A percentile compares a stretch with the other conserved stretches of the same genome.
phyloP scores from a whole-genome alignment of 2,888 invertebrate genomes.

The Craniophora ligustri region DNA sequence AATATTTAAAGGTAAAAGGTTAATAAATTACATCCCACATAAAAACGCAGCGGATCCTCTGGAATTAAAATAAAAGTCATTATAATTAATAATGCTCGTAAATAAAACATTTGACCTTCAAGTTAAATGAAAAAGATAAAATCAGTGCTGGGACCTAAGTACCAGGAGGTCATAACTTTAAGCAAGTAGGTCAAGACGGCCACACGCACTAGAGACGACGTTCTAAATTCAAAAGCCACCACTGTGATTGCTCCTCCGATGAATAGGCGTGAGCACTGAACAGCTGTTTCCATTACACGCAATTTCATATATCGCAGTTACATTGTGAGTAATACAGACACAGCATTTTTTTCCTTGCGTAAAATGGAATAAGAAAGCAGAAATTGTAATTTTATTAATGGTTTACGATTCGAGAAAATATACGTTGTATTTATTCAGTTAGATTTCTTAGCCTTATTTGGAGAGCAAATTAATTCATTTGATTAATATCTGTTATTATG shows the following conservation, averaged over 20 bases:
- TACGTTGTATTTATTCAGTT: constrained; percentile 12
- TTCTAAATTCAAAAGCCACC: constrained; percentile 51
- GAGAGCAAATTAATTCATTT: background rate
- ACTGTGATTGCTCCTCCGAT: constrained; percentile 42
- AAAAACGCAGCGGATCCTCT: no score
- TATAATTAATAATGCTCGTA: constrained; percentile 21
- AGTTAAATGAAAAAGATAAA: constrained; percentile 39
- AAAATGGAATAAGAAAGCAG: constrained; percentile 11
- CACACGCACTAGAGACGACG: constrained; percentile 54
- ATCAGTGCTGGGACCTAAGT: constrained; percentile 26
- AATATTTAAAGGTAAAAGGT: no score
- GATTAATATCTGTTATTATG: background rate
- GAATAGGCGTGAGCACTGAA: constrained; percentile 39
- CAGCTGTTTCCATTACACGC: constrained; percentile 40
- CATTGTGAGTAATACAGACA: constrained; percentile 35
- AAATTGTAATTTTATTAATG: constrained; percentile 32
- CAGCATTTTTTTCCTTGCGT: constrained; percentile 10
- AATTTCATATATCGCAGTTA: constrained; percentile 37
- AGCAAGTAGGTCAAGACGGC: constrained; percentile 59
- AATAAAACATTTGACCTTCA: constrained; percentile 26
- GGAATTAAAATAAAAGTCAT: constrained; percentile 7
- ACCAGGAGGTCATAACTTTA: constrained; percentile 46
- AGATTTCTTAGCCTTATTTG: no score
- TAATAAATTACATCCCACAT: background rate
- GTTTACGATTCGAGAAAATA: constrained; percentile 22